Conservation (phyloP, 2,888 invertebrate genomes). For the Helobdella robusta region DNA sequence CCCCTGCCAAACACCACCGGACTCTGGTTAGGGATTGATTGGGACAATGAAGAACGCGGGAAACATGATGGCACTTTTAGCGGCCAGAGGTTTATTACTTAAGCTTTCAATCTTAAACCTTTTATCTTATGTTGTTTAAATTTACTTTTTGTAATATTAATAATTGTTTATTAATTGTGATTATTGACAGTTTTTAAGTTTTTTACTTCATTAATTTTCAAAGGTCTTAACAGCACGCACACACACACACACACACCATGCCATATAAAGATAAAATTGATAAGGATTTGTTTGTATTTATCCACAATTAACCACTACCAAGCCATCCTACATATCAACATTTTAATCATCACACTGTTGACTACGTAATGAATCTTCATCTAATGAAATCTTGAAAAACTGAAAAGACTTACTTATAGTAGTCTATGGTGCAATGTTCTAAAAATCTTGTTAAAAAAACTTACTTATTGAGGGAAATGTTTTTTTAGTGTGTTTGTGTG, state of each 20-base stretch:
- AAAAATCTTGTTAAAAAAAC: no score
- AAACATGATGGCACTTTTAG: slow-evolving; percentile 83
- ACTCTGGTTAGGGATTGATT: slow-evolving; percentile 87
- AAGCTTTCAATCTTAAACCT: no score
- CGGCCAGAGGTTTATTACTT: slow-evolving; percentile 65
- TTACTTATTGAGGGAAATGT: no score
- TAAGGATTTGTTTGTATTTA: no score
- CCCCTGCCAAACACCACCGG: slow-evolving; percentile 48
- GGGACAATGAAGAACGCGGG: slow-evolving; percentile 79
- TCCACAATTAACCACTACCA: not conserved
- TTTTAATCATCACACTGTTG: not conserved
- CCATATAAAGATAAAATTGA: no score
- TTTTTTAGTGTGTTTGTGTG: no score
- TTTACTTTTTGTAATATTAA: no score
- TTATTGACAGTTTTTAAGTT: not conserved
- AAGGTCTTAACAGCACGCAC: not conserved
- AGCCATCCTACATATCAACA: not conserved
- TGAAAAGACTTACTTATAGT: no score
- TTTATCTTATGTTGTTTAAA: no score
- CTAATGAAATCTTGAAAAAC: no score
- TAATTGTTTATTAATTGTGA: not conserved
- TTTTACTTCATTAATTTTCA: not conserved
- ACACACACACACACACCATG: no score
- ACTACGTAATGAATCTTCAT: not conserved
- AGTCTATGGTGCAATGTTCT: no score